Base-by-base conservation (phyloP, 2,113 vertebrate species). In the Piaya cayana region DNA sequence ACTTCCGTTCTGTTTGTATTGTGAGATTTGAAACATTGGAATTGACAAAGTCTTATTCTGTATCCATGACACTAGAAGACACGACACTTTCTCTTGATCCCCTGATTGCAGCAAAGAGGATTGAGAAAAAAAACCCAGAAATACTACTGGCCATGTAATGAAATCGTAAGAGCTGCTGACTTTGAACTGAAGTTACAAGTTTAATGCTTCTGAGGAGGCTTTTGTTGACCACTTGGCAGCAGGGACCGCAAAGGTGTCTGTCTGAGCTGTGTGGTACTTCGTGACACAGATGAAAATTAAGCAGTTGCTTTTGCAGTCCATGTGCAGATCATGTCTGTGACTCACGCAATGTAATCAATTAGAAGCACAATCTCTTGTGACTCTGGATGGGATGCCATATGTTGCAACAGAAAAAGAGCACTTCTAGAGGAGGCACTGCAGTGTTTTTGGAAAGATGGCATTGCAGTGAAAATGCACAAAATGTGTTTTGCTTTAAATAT, bases 271-370 rank as follows among this genome's bases (percentile, higher is more conserved):
- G 49, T 21, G 30, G 34, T 21, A n/a, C 45, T 43, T 9, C 2
- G 36, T 52, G 83, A 84, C 68, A 82, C 21, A 43, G 8, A 14
- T 72, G 75, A 77, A 68, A 93, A 93, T 74, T 37, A 80, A 88
- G 63, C 42, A 7, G 12, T 69, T 72, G 71, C 58, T 65, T 75
- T 88, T 79, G 39, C 82, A 92, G 47, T 68, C 71, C 45, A 4
- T 49, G 67, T 92, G 91, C 76, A 71, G 60, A 85, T 90, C 65
- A 70, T 47, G 39, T 9, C 37, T 93, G 68, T 93, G 91, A 96
- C 71, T 95, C 91, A 93, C 80, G 86, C 77, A 86, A 43, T 86
- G 86, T 93, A 92, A 90, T 95, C 86, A 70, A 93, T 93, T 88
- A 80, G 80, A 86, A 91, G 77, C 64, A 95, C 94, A 93, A 90